These are phyloP conservation scores for Andrena bicolor DNA, from an alignment of 2,888 invertebrate species.

Conservation along the genomic window DNA sequence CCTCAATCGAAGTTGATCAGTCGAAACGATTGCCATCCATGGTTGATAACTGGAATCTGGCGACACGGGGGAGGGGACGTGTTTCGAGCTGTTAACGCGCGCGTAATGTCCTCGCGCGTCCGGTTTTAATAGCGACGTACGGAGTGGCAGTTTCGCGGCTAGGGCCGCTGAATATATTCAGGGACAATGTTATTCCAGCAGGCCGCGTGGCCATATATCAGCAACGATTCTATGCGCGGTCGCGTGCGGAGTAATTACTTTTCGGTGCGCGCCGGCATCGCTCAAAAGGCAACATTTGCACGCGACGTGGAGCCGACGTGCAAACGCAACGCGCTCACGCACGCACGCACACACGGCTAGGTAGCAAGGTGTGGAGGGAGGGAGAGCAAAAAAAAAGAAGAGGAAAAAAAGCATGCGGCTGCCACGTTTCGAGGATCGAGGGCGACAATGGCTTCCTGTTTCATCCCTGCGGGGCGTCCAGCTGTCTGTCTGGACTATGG, in stretches of 20 bases:
- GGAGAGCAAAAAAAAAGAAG: slow-evolving; percentile 30
- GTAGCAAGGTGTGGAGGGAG: slow-evolving; percentile 20
- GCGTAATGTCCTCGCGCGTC: slow-evolving; percentile 36
- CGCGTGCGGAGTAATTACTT: slow-evolving; percentile 78
- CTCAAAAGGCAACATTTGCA: slow-evolving; percentile 75
- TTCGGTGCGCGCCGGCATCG: slow-evolving; percentile 68
- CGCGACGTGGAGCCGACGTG: slow-evolving; percentile 63
- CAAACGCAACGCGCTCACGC: slow-evolving; percentile 42
- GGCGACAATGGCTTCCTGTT: slow-evolving; percentile 79
- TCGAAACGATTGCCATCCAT: neutral
- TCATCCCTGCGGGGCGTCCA: slow-evolving; percentile 77
- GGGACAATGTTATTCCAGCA: slow-evolving; percentile 66
- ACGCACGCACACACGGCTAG: slow-evolving; percentile 3
- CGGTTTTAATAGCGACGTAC: slow-evolving; percentile 52
- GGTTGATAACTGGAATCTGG: slow-evolving; percentile 31
- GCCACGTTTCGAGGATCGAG: slow-evolving; percentile 66
- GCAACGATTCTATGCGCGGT: slow-evolving; percentile 71
- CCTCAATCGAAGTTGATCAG: neutral
- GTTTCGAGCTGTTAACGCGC: slow-evolving; percentile 48
- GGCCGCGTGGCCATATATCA: slow-evolving; percentile 57
- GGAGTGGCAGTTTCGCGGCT: slow-evolving; percentile 45
- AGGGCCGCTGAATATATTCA: slow-evolving; percentile 53
- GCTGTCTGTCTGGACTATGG: slow-evolving; percentile 74
- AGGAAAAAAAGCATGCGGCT: slow-evolving; percentile 49
- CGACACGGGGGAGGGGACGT: neutral